Evolutionary conservation across 2,797 vertebrate species (phyloP).

Genomic region (Acridotheres tristis): DNA sequence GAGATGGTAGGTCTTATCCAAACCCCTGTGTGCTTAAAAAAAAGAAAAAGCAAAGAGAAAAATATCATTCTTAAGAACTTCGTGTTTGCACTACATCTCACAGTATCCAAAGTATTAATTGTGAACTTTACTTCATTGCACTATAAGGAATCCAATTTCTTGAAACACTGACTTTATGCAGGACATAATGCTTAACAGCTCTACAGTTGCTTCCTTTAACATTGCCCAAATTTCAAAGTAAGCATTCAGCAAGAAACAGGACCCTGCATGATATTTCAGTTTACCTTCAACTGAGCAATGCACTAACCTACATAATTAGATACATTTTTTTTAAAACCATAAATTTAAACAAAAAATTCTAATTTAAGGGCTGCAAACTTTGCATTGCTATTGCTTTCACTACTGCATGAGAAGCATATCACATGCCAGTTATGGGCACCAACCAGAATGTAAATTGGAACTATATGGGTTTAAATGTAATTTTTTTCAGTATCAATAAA

Average conservation of each 20-base stretch:
- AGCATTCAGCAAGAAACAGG: not conserved
- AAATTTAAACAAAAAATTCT: not conserved
- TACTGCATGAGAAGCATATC: not conserved
- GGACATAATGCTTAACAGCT: not conserved
- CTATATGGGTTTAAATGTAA: rapidly evolving
- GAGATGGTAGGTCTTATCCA: not conserved
- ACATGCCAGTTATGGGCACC: not conserved
- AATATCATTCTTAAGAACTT: not conserved
- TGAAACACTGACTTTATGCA: not conserved
- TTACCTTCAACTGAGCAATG: not conserved
- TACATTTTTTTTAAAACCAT: not conserved
- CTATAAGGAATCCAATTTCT: not conserved
- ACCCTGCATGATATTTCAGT: rapidly evolving
- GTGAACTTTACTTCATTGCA: not conserved
- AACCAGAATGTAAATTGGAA: not conserved
- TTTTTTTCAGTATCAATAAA: not conserved
- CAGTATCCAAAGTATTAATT: not conserved
- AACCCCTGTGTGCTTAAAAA: not conserved
- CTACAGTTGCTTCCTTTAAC: not conserved
- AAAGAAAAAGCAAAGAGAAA: not conserved
- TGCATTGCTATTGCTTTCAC: not conserved
- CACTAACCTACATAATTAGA: not conserved
- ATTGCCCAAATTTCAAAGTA: not conserved
- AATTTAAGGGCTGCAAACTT: not conserved
- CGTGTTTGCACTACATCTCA: not conserved